Base-by-base conservation (phyloP, 2,113 vertebrate genomes). In the Pseudolaguvia tuberculata region DNA sequence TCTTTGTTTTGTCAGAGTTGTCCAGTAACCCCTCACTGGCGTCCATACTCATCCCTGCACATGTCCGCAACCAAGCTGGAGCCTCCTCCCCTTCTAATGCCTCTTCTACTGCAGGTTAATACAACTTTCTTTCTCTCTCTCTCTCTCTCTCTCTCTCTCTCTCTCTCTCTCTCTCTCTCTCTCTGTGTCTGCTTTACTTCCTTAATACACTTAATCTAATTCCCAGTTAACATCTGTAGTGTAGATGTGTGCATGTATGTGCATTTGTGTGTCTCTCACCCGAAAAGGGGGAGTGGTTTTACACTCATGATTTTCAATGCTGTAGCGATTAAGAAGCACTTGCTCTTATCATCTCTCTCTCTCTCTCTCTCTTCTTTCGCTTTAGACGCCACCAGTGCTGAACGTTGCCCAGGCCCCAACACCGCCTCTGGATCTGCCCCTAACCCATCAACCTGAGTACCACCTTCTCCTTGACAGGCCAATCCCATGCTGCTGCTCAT, bases 21-120 rank as follows among this genome's bases (percentile, higher is more conserved):
- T 99, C 97, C 85, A 98, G 95, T 92, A 98, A 98, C 86, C 94
- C 96, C 79, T 92, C 96, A 85, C 88, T 99, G 92, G 94, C 94
- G 82, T 94, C 95, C 84, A 94, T 96, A 88, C 96, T 99, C 86
- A 96, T 99, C 91, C 97, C 97, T 83, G 92, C 95, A 84, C 96
- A 98, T 81, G 93, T 94, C 87, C 93, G 95, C 85, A 96, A 92
- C 90, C 96, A 95, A 91, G 91, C 92, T 69, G 90, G 93, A 80
- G 94, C 93, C 90, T 95, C 95, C 75, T 94, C 94, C 81, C 93
- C 95, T 76, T 94, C 93, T 83, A 96, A 94, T 42, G 87, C 94
- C 90, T 93, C 94, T 87, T 92, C 93, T 73, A 93, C 93, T 86
- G 94, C 95, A 95, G 96, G 96, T 98, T 79, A 92, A 91, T 81